Evolutionary conservation across 1,140 invertebrate species (phyloP), one percentile per base, ranked within the genome.

Genomic region (Macrocentrus cingulum): DNA sequence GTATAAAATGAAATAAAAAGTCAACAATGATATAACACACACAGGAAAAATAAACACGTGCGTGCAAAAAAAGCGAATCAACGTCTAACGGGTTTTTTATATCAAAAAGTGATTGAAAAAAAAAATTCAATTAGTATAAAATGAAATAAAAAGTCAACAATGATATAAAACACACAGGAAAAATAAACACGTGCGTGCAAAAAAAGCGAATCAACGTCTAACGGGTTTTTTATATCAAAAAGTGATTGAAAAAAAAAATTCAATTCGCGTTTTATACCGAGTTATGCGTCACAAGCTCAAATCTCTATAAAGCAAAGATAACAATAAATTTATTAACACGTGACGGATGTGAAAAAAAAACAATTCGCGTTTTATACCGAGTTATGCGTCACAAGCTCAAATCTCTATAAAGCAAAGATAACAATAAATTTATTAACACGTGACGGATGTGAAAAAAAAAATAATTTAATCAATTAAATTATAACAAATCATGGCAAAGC

Each of bases 121-220:
- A n/a, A 5, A 5, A 36, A 6, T 41, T 13, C 16, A 8, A 37
- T 52, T 52, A 18, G 34, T 34, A 19, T 36, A 37, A 4, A 50
- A 18, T 16, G 15, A 16, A 50, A 9, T 52, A 18, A 52, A 13
- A 52, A 6, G 36, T 16, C 25, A 49, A 49, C 2, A 34, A 50
- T 18, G 11, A 2, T 22, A 37, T 39, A 19, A 16, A 8, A 54
- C 25, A 44, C 44, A 46, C 9, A 56, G 53, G 29, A 56, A 15
- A 52, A n/a, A 20, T 34, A 56, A 56, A 44, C 52, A 41, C 41
- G 52, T 54, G 52, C 52, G 41, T 46, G 53, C 42, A 56, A 45
- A 56, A 25, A 42, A 41, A 23, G 29, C 39, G n/a, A n/a, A n/a
- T n/a, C n/a, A n/a, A 23, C 36, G 51, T 41, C 29, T 5, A 5